phyloP scores from a whole-genome alignment of 1,140 invertebrate genomes.

The Halictus rubicundus region DNA sequence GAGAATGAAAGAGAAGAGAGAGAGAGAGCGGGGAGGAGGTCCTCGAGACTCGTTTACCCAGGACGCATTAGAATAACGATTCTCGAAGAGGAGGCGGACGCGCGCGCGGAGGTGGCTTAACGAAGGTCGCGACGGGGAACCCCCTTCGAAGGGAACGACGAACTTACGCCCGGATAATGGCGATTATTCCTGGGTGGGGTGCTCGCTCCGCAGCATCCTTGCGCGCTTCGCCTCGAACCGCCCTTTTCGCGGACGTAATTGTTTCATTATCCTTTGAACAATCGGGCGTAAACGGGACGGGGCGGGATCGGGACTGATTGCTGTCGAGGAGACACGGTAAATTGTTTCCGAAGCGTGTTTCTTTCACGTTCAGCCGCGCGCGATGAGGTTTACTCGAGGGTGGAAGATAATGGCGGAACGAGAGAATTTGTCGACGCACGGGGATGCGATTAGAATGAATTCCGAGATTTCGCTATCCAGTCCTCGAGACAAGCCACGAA shows the following conservation, averaged over 20 bases:
- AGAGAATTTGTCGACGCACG: too few relatives aligned
- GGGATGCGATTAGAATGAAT: too few relatives aligned
- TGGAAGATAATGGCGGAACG: too few relatives aligned
- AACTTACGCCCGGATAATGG: conserved; percentile 58
- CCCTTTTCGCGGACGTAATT: conserved; percentile 25
- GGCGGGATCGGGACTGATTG: background rate
- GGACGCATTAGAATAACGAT: conserved; percentile 70
- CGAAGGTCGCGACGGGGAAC: conserved; percentile 43
- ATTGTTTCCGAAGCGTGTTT: background rate
- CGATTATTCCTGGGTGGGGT: conserved; percentile 26
- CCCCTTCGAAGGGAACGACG: background rate
- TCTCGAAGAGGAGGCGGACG: conserved; percentile 47
- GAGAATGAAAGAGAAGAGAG: background rate
- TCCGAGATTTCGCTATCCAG: too few relatives aligned
- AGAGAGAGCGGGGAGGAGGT: conserved; percentile 9
- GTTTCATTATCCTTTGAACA: conserved; percentile 25
- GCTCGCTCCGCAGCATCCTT: background rate
- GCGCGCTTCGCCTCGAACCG: conserved; percentile 2
- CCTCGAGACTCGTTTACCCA: conserved; percentile 15
- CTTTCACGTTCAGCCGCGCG: too few relatives aligned
- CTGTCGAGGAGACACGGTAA: background rate
- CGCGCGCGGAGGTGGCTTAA: conserved; percentile 56
- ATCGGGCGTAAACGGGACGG: background rate
- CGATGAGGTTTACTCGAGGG: too few relatives aligned
- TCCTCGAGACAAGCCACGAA: too few relatives aligned